Percentiles rank a stretch among this genome's conserved stretches.
phyloP scores from a whole-genome alignment of 2,113 vertebrate species.

The Papio anubis region DNA sequence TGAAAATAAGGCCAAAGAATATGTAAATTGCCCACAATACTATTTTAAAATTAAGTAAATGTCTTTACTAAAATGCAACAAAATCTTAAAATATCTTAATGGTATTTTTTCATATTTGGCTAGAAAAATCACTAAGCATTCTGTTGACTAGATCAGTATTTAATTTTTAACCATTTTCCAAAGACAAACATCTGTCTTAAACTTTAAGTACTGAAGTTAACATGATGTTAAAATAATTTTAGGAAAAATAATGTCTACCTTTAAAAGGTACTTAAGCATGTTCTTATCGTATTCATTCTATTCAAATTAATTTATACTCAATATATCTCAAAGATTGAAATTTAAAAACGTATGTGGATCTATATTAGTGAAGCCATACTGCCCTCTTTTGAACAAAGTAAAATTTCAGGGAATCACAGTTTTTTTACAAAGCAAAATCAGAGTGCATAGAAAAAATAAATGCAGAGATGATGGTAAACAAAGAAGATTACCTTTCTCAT shows the following conservation, averaged over 20 bases:
- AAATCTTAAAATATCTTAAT: not conserved
- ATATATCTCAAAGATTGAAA: not conserved
- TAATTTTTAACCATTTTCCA: conserved; percentile 1
- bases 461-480: not conserved
- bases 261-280: not conserved
- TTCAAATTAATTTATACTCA: not conserved
- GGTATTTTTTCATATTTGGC: not conserved
- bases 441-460: not conserved
- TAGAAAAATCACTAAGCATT: not conserved
- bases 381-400: conserved; percentile 58
- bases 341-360: not conserved
- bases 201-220: not conserved
- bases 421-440: not conserved
- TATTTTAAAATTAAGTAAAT: conserved; percentile 8
- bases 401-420: not conserved
- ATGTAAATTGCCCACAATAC: not conserved
- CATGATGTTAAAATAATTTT: conserved; percentile 26
- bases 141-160: not conserved
- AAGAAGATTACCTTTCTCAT: not conserved
- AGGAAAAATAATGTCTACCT: conserved; percentile 9
- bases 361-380: conserved; percentile 30
- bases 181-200: not conserved
- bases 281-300: not conserved
- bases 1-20: not conserved
- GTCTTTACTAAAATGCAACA: not conserved